phyloP scores from a whole-genome alignment of 2,113 vertebrate species.

The Zosterops lateralis region DNA sequence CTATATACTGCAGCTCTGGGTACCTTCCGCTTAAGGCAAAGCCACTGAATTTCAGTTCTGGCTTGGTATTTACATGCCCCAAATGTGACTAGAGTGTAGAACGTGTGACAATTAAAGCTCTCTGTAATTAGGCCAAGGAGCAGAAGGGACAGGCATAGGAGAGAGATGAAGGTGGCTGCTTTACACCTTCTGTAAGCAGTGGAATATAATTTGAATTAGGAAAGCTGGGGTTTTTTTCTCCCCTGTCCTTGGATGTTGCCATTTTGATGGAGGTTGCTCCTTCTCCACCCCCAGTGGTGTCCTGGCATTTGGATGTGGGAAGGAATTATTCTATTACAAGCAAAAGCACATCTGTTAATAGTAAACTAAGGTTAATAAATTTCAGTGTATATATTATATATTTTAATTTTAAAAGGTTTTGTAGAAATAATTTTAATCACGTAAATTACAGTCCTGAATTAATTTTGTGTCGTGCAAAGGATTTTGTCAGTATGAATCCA shows the following conservation, averaged over 20 bases:
- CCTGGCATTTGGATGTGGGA: not conserved
- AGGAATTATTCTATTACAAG: not conserved
- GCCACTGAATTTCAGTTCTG: not conserved
- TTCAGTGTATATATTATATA: not conserved
- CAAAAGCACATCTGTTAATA: not conserved
- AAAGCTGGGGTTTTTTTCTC: not conserved
- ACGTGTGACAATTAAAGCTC: not conserved
- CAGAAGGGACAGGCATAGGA: not conserved
- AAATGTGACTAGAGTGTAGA: not conserved
- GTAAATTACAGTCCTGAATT: not conserved
- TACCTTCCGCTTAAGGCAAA: not conserved
- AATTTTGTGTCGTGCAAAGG: not conserved
- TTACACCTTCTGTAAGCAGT: not conserved
- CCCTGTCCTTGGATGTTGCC: not conserved
- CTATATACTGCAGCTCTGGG: not conserved
- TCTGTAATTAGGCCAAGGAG: not conserved
- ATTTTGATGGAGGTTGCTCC: not conserved
- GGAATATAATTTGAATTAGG: not conserved
- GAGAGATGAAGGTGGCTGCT: not conserved
- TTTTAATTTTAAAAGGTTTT: not conserved
- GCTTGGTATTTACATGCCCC: not conserved
- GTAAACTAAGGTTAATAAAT: not conserved
- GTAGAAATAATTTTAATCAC: not conserved
- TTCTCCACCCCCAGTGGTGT: not conserved
- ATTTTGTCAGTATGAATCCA: not conserved